Base-by-base conservation (phyloP, 37 sponge, comb jelly and placozoan species). In the Mnemiopsis leidyi region DNA sequence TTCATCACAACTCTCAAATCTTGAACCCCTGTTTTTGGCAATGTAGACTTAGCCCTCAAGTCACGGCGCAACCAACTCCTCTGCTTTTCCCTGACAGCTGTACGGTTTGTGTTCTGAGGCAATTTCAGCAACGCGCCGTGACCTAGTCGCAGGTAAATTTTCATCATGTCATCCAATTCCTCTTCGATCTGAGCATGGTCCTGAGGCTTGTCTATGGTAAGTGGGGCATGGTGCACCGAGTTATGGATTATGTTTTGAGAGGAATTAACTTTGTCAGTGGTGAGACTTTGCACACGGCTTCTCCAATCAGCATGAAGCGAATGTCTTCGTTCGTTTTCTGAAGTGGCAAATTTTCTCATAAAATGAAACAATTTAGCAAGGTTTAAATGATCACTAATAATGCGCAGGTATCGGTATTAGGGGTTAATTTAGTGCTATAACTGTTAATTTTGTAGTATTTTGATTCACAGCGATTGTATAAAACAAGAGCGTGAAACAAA, bases 1-100 rank as follows among this genome's bases (percentile, higher is more conserved):
- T 85, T 85, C 90, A 85, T 85, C 26, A 85, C 90, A 38, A 85
- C 48, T 37, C 90, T 85, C 61, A 85, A 33, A 85, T 85, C 90
- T 26, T 85, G 90, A 85, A 85, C 90, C 1, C 90, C 90, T 25
- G 33, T 40, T 37, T 36, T 85, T 0, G 90, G 40, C 16, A 85
- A 28, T 3, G 36, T 33, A 21, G 90, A 37, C 5, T 36, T 85
- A 28, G 33, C 36, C 26, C 90, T 85, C 61, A 85, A 26, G n/a
- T 85, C 90, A 2, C 38, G 33, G 13, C 90, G 33, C 24, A 85
- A 21, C 90, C 90, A 85, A 39, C 32, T 32, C 28, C 48, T 38
- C 30, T 85, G 90, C 23, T 85, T 85, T 28, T 28, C 61, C 61
- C 48, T 35, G 0, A 40, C 30, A 23, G 90, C 16, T 1, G 40